phyloP scores from a whole-genome alignment of 1,140 invertebrate species.

The Bombus sibiricus region DNA sequence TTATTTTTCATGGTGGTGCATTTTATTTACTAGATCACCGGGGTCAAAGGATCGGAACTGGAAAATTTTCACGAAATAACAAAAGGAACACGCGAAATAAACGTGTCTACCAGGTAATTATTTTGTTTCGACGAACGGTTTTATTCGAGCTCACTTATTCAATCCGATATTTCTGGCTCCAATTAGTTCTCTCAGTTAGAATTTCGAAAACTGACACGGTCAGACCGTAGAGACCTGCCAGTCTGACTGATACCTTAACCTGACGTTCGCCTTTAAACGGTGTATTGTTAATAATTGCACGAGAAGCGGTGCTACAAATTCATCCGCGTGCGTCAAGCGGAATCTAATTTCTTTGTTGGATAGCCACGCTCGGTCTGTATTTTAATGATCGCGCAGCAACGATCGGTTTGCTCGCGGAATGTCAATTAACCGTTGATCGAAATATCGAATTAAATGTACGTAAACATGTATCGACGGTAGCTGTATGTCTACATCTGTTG shows the following conservation, averaged over 20 bases:
- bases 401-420: background rate
- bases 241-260: constrained; percentile 1
- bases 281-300: background rate
- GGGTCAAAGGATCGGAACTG: background rate
- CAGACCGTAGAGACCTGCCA: background rate
- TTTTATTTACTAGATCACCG: background rate
- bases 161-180: constrained; percentile 2
- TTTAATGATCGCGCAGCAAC: background rate
- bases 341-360: background rate
- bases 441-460: background rate
- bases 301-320: background rate
- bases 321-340: background rate
- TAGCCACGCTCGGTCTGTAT: background rate
- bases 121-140: constrained; percentile 20
- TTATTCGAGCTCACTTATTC: constrained; percentile 7
- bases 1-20: background rate
- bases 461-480: background rate
- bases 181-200: constrained; percentile 14
- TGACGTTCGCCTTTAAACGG: background rate
- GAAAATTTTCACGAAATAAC: background rate
- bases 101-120: background rate
- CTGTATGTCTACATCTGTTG: background rate
- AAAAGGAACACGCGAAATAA: background rate
- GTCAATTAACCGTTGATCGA: background rate
- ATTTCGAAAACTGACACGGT: constrained; percentile 2